Conservation (phyloP, 1,140 invertebrate species). For the Tetranychus urticae region DNA sequence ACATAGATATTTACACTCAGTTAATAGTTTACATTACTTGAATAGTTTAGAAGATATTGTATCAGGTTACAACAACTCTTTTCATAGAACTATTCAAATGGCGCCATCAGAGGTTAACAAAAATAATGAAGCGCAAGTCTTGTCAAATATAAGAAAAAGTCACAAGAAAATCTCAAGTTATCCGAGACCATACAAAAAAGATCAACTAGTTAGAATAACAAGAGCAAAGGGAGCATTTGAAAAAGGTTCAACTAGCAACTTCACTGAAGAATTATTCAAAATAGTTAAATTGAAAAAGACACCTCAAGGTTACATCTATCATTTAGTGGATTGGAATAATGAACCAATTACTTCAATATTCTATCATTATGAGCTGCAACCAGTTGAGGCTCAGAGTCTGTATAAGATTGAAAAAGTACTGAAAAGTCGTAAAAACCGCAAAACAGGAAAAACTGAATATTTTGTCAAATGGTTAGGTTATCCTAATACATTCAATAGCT, state of each 20-base stretch:
- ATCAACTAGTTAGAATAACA: too few relatives aligned
- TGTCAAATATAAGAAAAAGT: too few relatives aligned
- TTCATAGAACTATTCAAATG: too few relatives aligned
- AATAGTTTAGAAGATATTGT: too few relatives aligned
- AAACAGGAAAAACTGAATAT: not conserved
- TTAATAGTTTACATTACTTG: too few relatives aligned
- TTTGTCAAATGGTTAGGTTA: not conserved
- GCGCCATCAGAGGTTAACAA: not conserved
- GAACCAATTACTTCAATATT: not conserved
- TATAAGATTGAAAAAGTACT: not conserved
- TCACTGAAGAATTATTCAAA: not conserved
- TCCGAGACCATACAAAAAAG: too few relatives aligned
- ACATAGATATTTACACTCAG: constrained; percentile 11
- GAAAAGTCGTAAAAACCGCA: not conserved
- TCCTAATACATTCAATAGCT: too few relatives aligned
- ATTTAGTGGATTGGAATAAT: too few relatives aligned
- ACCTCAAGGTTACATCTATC: too few relatives aligned
- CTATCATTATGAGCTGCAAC: not conserved
- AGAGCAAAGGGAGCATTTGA: not conserved
- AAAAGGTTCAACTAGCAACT: not conserved
- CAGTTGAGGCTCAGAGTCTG: not conserved
- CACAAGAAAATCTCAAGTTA: too few relatives aligned
- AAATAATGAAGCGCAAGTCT: not conserved
- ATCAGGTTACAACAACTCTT: too few relatives aligned
- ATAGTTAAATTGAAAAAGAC: not conserved